phyloP scores from a whole-genome alignment of 2,888 invertebrate species.

The Plutella xylostella region DNA sequence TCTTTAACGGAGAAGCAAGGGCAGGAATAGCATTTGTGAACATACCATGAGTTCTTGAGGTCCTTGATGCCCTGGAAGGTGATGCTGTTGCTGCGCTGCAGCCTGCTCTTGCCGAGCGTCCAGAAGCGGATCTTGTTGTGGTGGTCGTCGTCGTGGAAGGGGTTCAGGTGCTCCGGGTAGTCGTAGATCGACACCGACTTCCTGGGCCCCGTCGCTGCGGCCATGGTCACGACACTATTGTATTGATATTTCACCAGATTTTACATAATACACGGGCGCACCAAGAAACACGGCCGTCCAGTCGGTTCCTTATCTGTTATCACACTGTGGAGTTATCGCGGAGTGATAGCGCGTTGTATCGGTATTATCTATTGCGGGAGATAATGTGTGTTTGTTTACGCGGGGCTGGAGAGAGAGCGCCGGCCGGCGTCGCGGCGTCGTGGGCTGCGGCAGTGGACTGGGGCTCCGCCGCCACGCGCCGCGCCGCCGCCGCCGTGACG shows the following conservation, averaged over 20 bases:
- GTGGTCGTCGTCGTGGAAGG: constrained; percentile 77
- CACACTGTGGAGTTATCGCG: constrained; percentile 54
- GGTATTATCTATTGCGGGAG: constrained; percentile 54
- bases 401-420: constrained; percentile 16
- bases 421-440: constrained; percentile 23
- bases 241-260: constrained; percentile 33
- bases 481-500: constrained; percentile 10
- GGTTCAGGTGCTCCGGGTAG: constrained; percentile 83
- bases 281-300: constrained; percentile 37
- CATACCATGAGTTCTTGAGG: constrained; percentile 72
- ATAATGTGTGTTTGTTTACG: constrained; percentile 60
- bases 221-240: constrained; percentile 35
- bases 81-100: constrained; percentile 71
- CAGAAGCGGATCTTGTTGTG: constrained; percentile 73
- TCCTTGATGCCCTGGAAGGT: constrained; percentile 69
- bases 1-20: not conserved
- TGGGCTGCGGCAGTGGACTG: constrained; percentile 42
- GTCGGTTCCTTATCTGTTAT: constrained; percentile 57
- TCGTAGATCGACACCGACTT: constrained; percentile 72
- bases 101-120: constrained; percentile 62
- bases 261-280: constrained; percentile 55
- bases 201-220: constrained; percentile 50
- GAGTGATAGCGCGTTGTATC: constrained; percentile 47
- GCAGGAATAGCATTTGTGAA: constrained; percentile 14
- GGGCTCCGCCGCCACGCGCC: too few species aligned